phyloP scores from a whole-genome alignment of 1,140 invertebrate genomes.

The Orchesella cincta region DNA sequence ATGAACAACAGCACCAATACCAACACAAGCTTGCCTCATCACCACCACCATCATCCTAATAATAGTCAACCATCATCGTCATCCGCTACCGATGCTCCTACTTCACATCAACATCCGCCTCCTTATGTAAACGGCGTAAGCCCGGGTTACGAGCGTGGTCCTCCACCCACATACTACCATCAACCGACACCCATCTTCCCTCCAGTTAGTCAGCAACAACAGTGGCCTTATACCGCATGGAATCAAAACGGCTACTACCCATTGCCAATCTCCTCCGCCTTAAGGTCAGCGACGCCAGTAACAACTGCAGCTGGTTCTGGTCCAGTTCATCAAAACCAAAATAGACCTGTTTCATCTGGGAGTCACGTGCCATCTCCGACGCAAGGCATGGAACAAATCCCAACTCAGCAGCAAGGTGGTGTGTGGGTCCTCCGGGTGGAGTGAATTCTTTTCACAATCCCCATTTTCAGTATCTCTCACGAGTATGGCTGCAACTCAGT shows the following conservation, averaged over 20 bases:
- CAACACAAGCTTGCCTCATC: not conserved
- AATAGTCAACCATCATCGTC: not conserved
- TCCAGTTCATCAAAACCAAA: not conserved
- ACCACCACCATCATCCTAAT: not conserved
- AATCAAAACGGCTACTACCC: not conserved
- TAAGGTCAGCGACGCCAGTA: not conserved
- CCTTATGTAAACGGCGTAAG: not conserved
- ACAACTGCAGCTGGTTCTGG: not conserved
- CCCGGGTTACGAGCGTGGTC: not conserved
- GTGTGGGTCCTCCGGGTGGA: not conserved
- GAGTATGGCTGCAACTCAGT: not conserved
- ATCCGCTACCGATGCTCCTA: too few relatives aligned
- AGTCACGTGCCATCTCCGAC: slow-evolving; percentile 1
- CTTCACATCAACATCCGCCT: too few relatives aligned
- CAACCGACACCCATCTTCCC: not conserved
- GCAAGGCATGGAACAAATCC: not conserved
- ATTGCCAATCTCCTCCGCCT: not conserved
- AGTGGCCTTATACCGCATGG: not conserved
- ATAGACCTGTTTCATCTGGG: not conserved
- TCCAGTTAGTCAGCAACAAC: not conserved
- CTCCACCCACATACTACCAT: not conserved
- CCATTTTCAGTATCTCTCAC: slow-evolving; percentile 1
- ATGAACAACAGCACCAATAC: not conserved
- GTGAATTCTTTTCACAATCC: slow-evolving; percentile 7
- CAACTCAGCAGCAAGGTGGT: not conserved